Base-by-base conservation (phyloP, 2,888 invertebrate species). In the Dichetophora obliterata region DNA sequence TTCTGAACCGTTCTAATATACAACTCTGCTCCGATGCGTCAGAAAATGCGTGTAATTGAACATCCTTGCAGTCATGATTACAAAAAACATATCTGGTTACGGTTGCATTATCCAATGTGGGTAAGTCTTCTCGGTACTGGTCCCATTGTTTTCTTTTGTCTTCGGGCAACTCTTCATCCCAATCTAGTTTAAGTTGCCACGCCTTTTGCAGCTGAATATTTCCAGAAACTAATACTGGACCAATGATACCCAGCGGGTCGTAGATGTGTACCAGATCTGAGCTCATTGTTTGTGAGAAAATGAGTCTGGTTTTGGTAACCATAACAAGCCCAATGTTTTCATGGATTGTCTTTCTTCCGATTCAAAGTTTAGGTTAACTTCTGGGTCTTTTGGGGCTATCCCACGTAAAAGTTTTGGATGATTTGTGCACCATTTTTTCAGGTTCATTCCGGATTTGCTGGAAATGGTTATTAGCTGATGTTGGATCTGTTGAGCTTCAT, bases 271-370 rank as follows among this genome's bases (percentile, higher is more conserved):
- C 11, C 43, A 43, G 43, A 43, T 43, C 14, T 11, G 43, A 43
- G 3, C 43, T 43, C 14, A 43, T 43, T 1, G 43, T 43, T 43
- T 43, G 43, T 43, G 11, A 6, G 61, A 68, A 57, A 79, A 77
- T 16, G 54, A 34, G 52, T 79, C 75, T 34, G 73, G 43, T 63
- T 73, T 77, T 6, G 75, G 79, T 2, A 66, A 50, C 75, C 79
- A 79, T 11, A 34, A 75, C 24, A 79, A 24, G 16, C 57, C 72
- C 59, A 63, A 63, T 16, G 61, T 48, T 37, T 73, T 73, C 1
- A 50, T 65, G 19, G 52, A 61, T 19, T 43, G 22, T 19, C 19
- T 16, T 27, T 24, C 27, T n/a, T 8, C 16, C 31, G 59, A 31
- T 14, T 61, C n/a, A 37, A 72, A 63, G 27, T 65, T n/a, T 0